A percentile compares a stretch with the other conserved stretches of the same genome.
phyloP scores from a whole-genome alignment of 2,113 vertebrate species.

The Lamprologus tigripictilis region DNA sequence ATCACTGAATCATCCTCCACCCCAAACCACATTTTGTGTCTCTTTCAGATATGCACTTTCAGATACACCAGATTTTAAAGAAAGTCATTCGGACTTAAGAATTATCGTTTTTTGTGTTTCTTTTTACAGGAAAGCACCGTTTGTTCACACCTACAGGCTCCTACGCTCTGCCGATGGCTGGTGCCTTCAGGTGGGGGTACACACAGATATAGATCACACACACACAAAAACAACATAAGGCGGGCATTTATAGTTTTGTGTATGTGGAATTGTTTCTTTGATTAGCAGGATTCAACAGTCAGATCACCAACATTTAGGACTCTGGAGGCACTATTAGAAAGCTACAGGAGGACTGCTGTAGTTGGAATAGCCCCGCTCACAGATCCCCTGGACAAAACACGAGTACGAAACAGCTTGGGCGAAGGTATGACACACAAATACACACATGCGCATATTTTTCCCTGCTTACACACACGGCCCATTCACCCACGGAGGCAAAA shows the following conservation, averaged over 20 bases:
- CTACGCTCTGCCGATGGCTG: slow-evolving; percentile 14
- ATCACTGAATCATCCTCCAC: not conserved
- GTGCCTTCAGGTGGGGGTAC: slow-evolving; percentile 33
- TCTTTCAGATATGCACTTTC: not conserved
- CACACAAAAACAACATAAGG: not conserved
- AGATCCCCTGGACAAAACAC: slow-evolving; percentile 48
- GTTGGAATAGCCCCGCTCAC: slow-evolving; percentile 11
- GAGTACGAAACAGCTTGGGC: not conserved
- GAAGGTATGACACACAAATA: slow-evolving; percentile 20
- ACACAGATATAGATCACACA: not conserved
- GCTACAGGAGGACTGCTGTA: not conserved
- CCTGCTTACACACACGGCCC: not conserved
- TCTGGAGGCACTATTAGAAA: slow-evolving; percentile 38
- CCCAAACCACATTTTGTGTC: not conserved
- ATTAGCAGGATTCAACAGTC: not conserved
- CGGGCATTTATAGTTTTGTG: not conserved
- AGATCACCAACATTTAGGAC: slow-evolving; percentile 18
- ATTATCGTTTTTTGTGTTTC: not conserved
- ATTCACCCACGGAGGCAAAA: not conserved
- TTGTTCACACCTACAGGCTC: slow-evolving; percentile 58
- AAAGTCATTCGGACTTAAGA: not conserved
- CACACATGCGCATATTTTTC: not conserved
- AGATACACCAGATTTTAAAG: not conserved
- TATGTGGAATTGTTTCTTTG: not conserved
- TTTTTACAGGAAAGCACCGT: slow-evolving; percentile 49